Evolutionary conservation across 2,888 invertebrate species (phyloP).

Genomic region (Cremastobaeus sp.): DNA sequence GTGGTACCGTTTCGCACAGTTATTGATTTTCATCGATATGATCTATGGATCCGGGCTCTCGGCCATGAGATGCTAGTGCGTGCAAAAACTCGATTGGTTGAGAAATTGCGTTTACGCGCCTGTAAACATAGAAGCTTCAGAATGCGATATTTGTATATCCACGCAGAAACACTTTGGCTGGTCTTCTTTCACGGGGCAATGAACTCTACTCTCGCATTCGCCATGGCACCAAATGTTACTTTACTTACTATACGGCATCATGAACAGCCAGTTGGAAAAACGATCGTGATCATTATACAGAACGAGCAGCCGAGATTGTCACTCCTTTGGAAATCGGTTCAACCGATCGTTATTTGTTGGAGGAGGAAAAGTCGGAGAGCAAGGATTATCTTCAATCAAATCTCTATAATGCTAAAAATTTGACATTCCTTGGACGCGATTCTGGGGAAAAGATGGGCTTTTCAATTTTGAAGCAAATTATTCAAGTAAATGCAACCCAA

Average conservation of each 20-base stretch:
- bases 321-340: constrained; percentile 40
- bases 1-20: too few species aligned
- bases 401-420: too few species aligned
- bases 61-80: too few species aligned
- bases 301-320: constrained; percentile 49
- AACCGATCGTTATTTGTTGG: constrained; percentile 33
- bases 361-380: not conserved
- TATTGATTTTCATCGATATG: too few species aligned
- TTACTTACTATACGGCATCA: constrained; percentile 58
- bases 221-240: constrained; percentile 61
- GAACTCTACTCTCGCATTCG: constrained; percentile 68
- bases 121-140: constrained; percentile 51
- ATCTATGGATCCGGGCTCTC: too few species aligned
- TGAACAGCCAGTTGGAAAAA: constrained; percentile 53
- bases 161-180: constrained; percentile 67
- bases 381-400: too few species aligned
- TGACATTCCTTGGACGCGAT: too few species aligned
- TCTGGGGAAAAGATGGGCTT: too few species aligned
- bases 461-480: too few species aligned
- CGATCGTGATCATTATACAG: constrained; percentile 55
- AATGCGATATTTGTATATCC: constrained; percentile 56
- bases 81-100: constrained; percentile 27
- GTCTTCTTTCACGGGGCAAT: constrained; percentile 72
- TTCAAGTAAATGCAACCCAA: too few species aligned
- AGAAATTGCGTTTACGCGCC: constrained; percentile 33